Base-by-base conservation (phyloP, 2,113 vertebrate species). In the Lampris incognitus region DNA sequence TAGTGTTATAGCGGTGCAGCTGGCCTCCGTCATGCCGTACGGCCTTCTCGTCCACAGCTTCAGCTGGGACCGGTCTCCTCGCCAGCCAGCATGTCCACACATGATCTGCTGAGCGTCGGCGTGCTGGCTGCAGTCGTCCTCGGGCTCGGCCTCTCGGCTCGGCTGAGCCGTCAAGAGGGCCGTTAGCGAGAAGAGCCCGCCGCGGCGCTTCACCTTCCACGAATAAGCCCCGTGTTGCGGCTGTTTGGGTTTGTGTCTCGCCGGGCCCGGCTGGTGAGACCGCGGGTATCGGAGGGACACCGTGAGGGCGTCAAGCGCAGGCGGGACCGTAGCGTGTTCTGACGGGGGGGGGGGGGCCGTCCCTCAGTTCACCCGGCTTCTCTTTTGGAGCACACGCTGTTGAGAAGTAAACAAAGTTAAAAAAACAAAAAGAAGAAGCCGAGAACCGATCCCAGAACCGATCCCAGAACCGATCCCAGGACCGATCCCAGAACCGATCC, bases 81-180 rank as follows among this genome's bases (percentile, higher is more conserved):
- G 62, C 75, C 65, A 71, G 69, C 39, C 44, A n/a, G 72, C 81
- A 56, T 89, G 80, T 86, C 66, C 68, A 63, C 76, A 86, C 66
- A 66, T 67, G 74, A 86, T 72, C 76, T 60, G 59, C 60, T 46
- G 46, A 54, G 63, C 77, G 66, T 52, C 65, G 76, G 55, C 64
- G 73, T 40, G 58, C 69, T 51, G 69, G 69, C 69, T 64, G 37
- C 66, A 66, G 50, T 85, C 79, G 84, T 83, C 78, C 50, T 5
- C 1, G 3, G 24, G 56, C 72, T 59, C 72, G 68, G 72, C 66
- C 42, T 57, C 10, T 44, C 61, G 51, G 78, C 66, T 60, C 10
- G 6, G 60, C 13, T 48, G 9, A 41, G 46, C 69, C 65, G 66
- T 63, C n/a, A 39, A 76, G 24, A 37, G 63, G 9, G 10, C 51